Evolutionary conservation across 1,140 invertebrate species (phyloP).

Genomic region (Heliconius congener): DNA sequence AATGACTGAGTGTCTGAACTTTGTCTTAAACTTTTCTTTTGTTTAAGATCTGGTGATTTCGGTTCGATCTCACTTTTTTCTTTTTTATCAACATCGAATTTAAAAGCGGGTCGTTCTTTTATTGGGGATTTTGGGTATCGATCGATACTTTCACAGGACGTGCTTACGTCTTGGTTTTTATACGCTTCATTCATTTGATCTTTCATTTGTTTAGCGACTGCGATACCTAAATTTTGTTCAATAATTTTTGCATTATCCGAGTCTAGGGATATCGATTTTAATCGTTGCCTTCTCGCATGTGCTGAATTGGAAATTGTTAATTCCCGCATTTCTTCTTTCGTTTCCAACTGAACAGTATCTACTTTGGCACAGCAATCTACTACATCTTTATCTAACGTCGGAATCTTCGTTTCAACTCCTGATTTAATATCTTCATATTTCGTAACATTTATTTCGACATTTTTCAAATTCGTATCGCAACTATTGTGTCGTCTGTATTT

Average conservation of each 20-base stretch:
- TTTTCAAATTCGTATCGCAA: conserved; percentile 74
- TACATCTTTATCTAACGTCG: conserved; percentile 60
- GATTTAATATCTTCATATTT: conserved; percentile 60
- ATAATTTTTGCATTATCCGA: conserved; percentile 82
- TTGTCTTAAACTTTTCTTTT: conserved; percentile 68
- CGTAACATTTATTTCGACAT: conserved; percentile 62
- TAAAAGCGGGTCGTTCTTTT: conserved; percentile 62
- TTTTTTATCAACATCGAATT: conserved; percentile 68
- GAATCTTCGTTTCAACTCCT: conserved; percentile 45
- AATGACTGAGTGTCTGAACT: conserved; percentile 77
- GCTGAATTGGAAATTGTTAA: conserved; percentile 64
- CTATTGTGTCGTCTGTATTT: conserved; percentile 74
- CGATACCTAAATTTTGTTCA: conserved; percentile 80
- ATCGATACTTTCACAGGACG: conserved; percentile 70
- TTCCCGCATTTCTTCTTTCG: conserved; percentile 55
- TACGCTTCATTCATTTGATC: conserved; percentile 78
- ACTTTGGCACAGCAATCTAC: conserved; percentile 74
- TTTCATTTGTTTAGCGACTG: conserved; percentile 78
- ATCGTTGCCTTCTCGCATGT: conserved; percentile 72
- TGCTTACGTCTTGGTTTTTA: conserved; percentile 71
- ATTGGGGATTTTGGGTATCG: conserved; percentile 56
- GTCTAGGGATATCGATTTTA: conserved; percentile 82
- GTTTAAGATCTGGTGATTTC: conserved; percentile 60
- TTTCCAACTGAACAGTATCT: conserved; percentile 59
- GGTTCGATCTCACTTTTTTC: conserved; percentile 57